Percentiles rank a stretch among this genome's conserved stretches.
Conservation (phyloP, 2,888 invertebrate genomes). For the Microplitis deprimator region DNA sequence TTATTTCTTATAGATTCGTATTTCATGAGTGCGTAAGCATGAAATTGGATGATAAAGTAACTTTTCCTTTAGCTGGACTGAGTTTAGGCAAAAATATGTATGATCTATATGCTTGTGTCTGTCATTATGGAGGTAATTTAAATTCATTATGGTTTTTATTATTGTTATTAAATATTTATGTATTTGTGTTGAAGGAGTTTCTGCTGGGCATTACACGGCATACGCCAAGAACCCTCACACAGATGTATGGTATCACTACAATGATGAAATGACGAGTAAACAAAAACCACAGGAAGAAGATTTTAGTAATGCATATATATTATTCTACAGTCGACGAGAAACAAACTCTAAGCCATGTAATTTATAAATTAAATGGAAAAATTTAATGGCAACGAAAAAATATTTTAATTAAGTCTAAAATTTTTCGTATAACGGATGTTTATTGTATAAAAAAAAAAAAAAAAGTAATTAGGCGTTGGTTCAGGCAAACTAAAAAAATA, state of each 20-base stretch:
- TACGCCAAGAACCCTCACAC: constrained; percentile 75
- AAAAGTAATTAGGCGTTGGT: background rate
- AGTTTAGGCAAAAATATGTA: constrained; percentile 74
- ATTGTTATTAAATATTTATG: background rate
- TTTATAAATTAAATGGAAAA: constrained; percentile 58
- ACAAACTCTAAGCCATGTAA: constrained; percentile 67
- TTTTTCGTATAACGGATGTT: background rate
- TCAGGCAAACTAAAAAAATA: background rate
- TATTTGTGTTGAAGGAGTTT: constrained; percentile 71
- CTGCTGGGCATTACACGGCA: constrained; percentile 77
- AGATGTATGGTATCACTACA: constrained; percentile 76
- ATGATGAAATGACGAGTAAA: constrained; percentile 74
- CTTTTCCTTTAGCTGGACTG: constrained; percentile 75
- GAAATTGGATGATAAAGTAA: constrained; percentile 77
- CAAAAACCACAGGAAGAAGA: constrained; percentile 75
- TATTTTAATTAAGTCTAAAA: background rate
- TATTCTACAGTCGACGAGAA: constrained; percentile 77
- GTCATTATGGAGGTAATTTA: constrained; percentile 76
- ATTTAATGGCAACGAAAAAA: constrained; percentile 17
- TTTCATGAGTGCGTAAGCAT: constrained; percentile 77
- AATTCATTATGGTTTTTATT: constrained; percentile 22
- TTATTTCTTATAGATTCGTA: constrained; percentile 73
- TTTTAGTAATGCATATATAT: constrained; percentile 76
- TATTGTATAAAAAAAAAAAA: background rate
- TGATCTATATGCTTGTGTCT: constrained; percentile 77